Conservation (phyloP, 1,140 invertebrate species). For the Panonychus citri region DNA sequence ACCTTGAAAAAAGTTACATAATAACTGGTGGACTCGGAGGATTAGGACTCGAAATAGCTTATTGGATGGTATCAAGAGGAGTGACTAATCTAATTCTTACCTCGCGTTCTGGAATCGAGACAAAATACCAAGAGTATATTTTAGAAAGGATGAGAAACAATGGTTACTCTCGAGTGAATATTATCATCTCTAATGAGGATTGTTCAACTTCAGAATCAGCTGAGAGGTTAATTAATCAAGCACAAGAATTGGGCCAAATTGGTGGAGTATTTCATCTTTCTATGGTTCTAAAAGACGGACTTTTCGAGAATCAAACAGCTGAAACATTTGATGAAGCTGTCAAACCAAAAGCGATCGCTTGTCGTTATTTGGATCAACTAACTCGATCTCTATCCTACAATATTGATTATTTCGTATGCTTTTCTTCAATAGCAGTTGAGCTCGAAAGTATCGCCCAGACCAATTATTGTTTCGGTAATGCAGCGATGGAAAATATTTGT, state of each 20-base stretch:
- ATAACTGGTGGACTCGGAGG: constrained; percentile 72
- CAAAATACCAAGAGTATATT: constrained; percentile 48
- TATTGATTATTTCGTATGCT: constrained; percentile 76
- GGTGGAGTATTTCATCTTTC: constrained; percentile 91
- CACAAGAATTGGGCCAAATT: constrained; percentile 40
- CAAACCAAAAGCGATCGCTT: constrained; percentile 35
- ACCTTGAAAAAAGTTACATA: constrained; percentile 57
- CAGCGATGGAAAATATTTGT: constrained; percentile 78
- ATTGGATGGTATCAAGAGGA: constrained; percentile 67
- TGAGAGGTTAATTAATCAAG: constrained; percentile 39
- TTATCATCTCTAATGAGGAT: constrained; percentile 44
- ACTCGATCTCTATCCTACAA: constrained; percentile 46
- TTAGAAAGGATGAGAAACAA: constrained; percentile 32
- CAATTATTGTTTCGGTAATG: constrained; percentile 89
- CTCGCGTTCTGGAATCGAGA: constrained; percentile 58
- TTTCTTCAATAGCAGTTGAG: constrained; percentile 82
- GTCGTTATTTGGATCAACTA: constrained; percentile 44
- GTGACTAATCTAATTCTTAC: constrained; percentile 60
- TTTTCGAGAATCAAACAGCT: constrained; percentile 64
- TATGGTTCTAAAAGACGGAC: constrained; percentile 51
- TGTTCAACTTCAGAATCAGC: constrained; percentile 38
- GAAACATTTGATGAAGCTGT: constrained; percentile 46
- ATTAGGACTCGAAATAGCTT: constrained; percentile 70
- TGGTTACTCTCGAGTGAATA: constrained; percentile 33
- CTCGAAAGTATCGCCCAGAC: constrained; percentile 79